These are phyloP conservation scores for Sarcophaga peregrina DNA, from an alignment of 1,140 invertebrate species.

Conservation along the genomic window DNA sequence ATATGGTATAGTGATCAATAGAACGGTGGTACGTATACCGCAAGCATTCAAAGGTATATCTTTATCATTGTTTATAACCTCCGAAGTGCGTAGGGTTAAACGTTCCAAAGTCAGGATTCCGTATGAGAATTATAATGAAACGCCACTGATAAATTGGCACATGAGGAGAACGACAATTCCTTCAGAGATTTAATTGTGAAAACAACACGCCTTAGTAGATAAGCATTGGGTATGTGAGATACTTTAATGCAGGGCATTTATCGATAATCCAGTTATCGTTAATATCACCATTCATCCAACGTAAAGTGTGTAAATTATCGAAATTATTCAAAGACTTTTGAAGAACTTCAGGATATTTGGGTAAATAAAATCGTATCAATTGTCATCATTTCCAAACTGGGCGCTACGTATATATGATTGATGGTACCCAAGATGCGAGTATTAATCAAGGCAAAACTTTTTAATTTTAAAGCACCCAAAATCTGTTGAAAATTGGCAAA, in stretches of 20 bases:
- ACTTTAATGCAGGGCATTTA: neutral
- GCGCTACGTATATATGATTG: constrained; percentile 14
- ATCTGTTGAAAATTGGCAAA: constrained; percentile 29
- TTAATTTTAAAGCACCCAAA: neutral
- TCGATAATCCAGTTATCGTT: constrained; percentile 35
- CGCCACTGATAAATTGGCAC: neutral
- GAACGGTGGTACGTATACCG: neutral
- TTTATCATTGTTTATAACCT: neutral
- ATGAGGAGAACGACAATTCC: constrained; percentile 1
- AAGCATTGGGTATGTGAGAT: constrained; percentile 12
- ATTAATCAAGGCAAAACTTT: neutral
- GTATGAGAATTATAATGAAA: constrained; percentile 9
- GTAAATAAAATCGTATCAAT: constrained; percentile 20
- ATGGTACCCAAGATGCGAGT: neutral
- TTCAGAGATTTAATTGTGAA: constrained; percentile 2
- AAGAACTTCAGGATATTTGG: neutral
- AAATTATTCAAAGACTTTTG: constrained; percentile 27
- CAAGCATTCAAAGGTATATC: neutral
- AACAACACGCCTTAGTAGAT: constrained; percentile 9
- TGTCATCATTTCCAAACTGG: neutral
- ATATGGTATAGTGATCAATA: neutral
- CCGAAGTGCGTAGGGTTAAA: neutral
- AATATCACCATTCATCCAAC: constrained; percentile 14
- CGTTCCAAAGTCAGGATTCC: neutral
- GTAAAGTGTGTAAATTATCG: neutral